Evolutionary conservation across 23 tunicate genomes (phyloP).

Genomic region (Aplidium turbinatum): DNA sequence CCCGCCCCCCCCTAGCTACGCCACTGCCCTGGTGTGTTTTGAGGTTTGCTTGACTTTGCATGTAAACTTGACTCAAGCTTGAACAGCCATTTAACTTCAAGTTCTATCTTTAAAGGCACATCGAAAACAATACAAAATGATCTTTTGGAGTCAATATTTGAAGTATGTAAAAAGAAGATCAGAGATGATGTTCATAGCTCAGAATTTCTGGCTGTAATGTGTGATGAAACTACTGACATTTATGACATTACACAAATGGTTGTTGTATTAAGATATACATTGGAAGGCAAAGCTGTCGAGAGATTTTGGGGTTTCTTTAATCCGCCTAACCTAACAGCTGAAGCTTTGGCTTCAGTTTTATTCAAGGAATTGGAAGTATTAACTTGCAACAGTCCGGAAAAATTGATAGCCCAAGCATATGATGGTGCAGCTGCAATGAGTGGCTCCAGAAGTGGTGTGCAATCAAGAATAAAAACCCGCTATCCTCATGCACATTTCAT

Average conservation of each 20-base stretch:
- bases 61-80: not conserved
- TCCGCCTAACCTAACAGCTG: slow-evolving; percentile 26
- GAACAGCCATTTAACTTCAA: not conserved
- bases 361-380: slow-evolving; percentile 12
- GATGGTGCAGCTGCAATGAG: slow-evolving; percentile 28
- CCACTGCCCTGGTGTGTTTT: slow-evolving; percentile 29
- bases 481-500: slow-evolving; percentile 15
- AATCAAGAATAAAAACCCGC: slow-evolving; percentile 2
- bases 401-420: slow-evolving; percentile 11
- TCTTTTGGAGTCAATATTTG: slow-evolving; percentile 1
- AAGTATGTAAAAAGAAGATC: not conserved
- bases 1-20: too few species aligned
- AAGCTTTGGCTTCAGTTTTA: not conserved
- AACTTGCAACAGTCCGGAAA: not conserved
- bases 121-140: slow-evolving; percentile 18
- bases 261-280: slow-evolving; percentile 8
- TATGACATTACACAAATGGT: slow-evolving; percentile 16
- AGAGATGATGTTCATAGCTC: not conserved
- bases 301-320: slow-evolving; percentile 21
- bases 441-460: slow-evolving; percentile 21
- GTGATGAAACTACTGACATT: slow-evolving; percentile 32
- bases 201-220: slow-evolving; percentile 14
- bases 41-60: not conserved
- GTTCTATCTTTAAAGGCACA: not conserved
- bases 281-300: slow-evolving; percentile 5